Evolutionary conservation across 92 coral and sea anemone genomes (phyloP).

Genomic region (Epizoanthus scotinus): DNA sequence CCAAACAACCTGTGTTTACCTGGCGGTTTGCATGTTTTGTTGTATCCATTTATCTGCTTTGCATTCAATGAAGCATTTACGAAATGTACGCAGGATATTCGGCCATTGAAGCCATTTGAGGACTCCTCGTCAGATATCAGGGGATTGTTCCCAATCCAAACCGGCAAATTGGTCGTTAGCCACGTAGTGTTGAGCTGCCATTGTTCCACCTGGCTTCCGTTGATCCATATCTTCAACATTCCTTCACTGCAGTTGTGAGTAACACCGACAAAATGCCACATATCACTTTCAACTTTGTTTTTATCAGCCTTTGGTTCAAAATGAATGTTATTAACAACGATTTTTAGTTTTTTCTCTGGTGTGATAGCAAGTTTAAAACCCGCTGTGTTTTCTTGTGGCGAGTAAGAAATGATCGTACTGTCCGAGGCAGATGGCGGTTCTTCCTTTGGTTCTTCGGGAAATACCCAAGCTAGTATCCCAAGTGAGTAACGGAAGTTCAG

Average conservation of each 20-base stretch:
- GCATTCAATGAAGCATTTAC: background rate
- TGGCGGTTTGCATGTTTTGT: slow-evolving; percentile 15
- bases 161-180: background rate
- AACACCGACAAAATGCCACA: background rate
- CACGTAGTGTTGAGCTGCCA: background rate
- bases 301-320: background rate
- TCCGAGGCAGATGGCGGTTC: background rate
- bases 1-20: background rate
- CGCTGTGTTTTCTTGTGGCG: background rate
- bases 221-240: background rate
- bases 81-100: slow-evolving; percentile 10
- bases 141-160: background rate
- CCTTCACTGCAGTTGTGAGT: slow-evolving; percentile 17
- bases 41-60: background rate
- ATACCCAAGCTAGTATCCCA: background rate
- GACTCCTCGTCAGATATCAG: background rate
- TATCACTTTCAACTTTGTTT: background rate
- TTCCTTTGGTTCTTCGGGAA: background rate
- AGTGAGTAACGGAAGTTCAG: background rate
- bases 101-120: background rate
- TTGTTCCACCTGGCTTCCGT: background rate
- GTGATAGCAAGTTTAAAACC: background rate
- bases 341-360: background rate
- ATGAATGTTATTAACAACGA: background rate
- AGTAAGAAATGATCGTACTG: slow-evolving; percentile 5